Evolutionary conservation across 2,113 vertebrate species (phyloP).

Genomic region (Tiliqua scincoides): DNA sequence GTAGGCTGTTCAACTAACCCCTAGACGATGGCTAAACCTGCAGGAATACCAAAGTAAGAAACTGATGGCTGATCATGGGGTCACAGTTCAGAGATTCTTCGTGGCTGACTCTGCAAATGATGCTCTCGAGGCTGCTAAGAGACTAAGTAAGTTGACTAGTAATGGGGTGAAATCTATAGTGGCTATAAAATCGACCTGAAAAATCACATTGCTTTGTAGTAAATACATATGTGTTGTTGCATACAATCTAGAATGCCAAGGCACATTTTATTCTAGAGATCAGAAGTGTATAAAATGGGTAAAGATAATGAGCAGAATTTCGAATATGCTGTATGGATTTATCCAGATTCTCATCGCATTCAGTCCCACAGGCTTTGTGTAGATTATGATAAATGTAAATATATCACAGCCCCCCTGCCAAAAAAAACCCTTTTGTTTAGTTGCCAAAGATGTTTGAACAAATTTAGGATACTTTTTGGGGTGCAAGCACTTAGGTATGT

Average conservation of each 20-base stretch:
- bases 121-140: constrained; percentile 92
- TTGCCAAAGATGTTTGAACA: no score
- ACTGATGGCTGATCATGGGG: constrained; percentile 95
- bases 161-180: constrained; percentile 31
- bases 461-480: no score
- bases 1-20: constrained; percentile 80
- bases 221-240: constrained; percentile 1
- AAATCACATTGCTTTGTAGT: constrained; percentile 52
- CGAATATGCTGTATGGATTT: not conserved
- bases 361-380: not conserved
- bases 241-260: constrained; percentile 21
- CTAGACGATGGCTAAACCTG: constrained; percentile 95
- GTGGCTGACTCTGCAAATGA: constrained; percentile 89
- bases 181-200: constrained; percentile 39
- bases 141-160: constrained; percentile 86
- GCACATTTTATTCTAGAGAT: constrained; percentile 17
- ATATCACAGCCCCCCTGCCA: no score
- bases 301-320: not conserved
- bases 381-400: not conserved
- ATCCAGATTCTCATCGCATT: not conserved
- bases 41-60: constrained; percentile 99
- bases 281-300: constrained; percentile 23
- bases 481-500: no score
- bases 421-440: no score
- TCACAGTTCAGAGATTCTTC: constrained; percentile 93